Evolutionary conservation across 2,888 invertebrate species (phyloP), one percentile per base, ranked within the genome.

Genomic region (Hybos culiciformis): DNA sequence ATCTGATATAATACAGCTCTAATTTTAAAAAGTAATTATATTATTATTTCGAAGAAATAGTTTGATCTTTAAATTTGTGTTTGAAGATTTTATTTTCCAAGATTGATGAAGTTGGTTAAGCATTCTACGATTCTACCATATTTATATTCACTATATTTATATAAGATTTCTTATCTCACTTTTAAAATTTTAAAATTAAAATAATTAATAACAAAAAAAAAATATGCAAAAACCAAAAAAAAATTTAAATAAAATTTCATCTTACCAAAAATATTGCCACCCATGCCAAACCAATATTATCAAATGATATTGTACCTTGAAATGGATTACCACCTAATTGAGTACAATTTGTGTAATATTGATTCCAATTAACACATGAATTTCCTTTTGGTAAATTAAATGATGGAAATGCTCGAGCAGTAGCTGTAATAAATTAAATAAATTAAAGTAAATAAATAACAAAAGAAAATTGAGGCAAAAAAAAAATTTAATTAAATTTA

Each of bases 211-310:
- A 24, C 24, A 24, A 24, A 24, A 24, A 8, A 24, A 8, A 24
- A n/a, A n/a, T n/a, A n/a, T n/a, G n/a, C n/a, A n/a, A n/a, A n/a
- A n/a, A n/a, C n/a, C n/a, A n/a, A n/a, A 6, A 11, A 37, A 32
- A 24, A 31, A 43, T 37, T 15, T 44, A 32, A 46, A 43, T 48
- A 75, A 80, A n/a, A n/a, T n/a, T n/a, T n/a, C n/a, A n/a, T n/a
- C n/a, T 83, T 72, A 96, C 97, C 76, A 98, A 78, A 72, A 98
- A 98, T 68, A 99, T 99, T 53, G 98, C 97, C 50, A 98, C 96
- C 97, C 98, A 99, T 19, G 98, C 98, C 57, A 98, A 80, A 51
- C 98, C 98, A 58, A 98, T 99, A 70, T 99, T 98, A 71, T 99
- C 98, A 68, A 99, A 99, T 32, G 94, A 94, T 60, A 99, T 97